phyloP scores from a whole-genome alignment of 2,113 vertebrate genomes.

The Phyllopteryx taeniolatus region DNA sequence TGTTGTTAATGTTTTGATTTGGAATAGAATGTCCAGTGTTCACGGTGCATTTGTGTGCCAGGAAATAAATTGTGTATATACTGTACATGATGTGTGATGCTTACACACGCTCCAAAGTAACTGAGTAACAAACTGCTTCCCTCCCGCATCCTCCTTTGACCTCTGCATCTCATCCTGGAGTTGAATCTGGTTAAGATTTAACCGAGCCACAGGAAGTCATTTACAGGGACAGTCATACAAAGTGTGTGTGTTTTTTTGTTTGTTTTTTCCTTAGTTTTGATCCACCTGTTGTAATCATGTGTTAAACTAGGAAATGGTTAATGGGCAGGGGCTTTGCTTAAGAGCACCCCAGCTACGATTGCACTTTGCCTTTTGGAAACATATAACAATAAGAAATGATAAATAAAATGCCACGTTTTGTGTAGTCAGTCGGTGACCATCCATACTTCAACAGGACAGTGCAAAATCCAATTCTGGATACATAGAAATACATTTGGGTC shows the following conservation, averaged over 20 bases:
- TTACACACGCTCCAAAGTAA: not conserved
- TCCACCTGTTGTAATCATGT: too few relatives aligned
- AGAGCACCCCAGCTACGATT: too few relatives aligned
- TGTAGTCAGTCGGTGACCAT: too few relatives aligned
- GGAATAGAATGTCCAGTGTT: not conserved
- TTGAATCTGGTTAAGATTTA: conserved; percentile 26
- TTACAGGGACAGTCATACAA: conserved; percentile 7
- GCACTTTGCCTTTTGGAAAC: too few relatives aligned
- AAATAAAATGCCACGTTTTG: too few relatives aligned
- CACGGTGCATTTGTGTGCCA: not conserved
- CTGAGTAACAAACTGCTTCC: not conserved
- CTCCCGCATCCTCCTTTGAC: conserved; percentile 14
- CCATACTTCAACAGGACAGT: too few relatives aligned
- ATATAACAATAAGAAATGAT: too few relatives aligned
- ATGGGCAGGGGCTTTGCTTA: too few relatives aligned
- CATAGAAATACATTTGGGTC: too few relatives aligned
- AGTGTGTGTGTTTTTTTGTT: not conserved
- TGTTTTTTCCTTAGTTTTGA: not conserved
- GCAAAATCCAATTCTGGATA: too few relatives aligned
- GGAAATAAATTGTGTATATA: not conserved
- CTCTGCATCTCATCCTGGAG: not conserved
- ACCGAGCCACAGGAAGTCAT: conserved; percentile 42
- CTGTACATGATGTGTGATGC: not conserved
- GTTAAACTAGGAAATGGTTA: too few relatives aligned
- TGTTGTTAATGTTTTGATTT: not conserved